These are phyloP conservation scores for Zeugodacus cucurbitae DNA, from an alignment of 1,140 invertebrate genomes.

Conservation along the genomic window DNA sequence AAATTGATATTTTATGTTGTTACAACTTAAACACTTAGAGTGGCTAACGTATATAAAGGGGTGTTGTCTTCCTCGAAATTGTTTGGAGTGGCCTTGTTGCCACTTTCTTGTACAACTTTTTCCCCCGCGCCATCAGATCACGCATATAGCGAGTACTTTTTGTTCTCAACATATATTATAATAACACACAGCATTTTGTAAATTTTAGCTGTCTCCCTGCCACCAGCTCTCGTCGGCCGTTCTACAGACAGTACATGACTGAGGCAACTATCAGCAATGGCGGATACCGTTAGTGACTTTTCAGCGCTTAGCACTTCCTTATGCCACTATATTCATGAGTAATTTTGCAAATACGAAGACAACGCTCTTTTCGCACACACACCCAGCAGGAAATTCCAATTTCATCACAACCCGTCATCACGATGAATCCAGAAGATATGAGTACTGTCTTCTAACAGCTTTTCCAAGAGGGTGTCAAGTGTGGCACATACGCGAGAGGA, in stretches of 20 bases:
- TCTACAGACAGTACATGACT: not conserved
- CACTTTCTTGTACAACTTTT: not conserved
- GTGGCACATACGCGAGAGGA: too few species aligned
- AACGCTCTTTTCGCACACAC: not conserved
- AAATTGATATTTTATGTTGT: not conserved
- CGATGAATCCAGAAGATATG: not conserved
- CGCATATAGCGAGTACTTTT: not conserved
- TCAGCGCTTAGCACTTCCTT: constrained; percentile 3
- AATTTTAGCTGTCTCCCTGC: not conserved
- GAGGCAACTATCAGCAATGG: not conserved
- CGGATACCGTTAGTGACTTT: not conserved
- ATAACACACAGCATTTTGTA: not conserved
- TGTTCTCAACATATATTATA: constrained; percentile 3
- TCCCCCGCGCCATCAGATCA: not conserved
- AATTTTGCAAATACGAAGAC: not conserved
- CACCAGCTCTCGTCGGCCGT: not conserved
- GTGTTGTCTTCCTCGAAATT: not conserved
- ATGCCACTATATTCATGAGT: not conserved
- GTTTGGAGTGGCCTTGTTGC: not conserved
- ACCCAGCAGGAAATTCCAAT: not conserved
- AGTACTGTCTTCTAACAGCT: not conserved
- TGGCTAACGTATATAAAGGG: not conserved
- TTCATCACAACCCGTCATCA: too few species aligned
- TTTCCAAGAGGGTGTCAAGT: not conserved
- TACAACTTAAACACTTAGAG: not conserved